Evolutionary conservation across 2,888 invertebrate species (phyloP).

Genomic region (Sepioteuthis lessoniana): DNA sequence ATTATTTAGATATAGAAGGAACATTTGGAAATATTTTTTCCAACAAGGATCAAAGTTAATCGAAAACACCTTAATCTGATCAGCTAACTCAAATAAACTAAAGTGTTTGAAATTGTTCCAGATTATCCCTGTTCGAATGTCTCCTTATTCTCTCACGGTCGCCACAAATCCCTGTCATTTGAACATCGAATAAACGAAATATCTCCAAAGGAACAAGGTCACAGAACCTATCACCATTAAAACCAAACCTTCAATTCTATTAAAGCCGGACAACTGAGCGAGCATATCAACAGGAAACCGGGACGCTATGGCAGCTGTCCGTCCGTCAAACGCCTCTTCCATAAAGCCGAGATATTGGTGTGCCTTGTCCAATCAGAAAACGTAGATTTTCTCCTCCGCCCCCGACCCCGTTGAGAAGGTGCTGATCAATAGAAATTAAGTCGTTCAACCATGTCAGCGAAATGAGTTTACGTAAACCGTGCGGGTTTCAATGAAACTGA

Average conservation of each 20-base stretch:
- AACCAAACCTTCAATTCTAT: neutral
- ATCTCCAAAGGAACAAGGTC: neutral
- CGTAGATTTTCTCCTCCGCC: neutral
- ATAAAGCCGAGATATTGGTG: too few relatives aligned
- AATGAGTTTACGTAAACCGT: neutral
- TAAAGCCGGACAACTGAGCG: neutral
- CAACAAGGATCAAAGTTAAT: too few relatives aligned
- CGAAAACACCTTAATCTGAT: too few relatives aligned
- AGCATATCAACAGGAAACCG: neutral
- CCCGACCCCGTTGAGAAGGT: too few relatives aligned
- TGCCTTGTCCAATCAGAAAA: neutral
- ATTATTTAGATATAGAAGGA: too few relatives aligned
- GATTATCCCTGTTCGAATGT: too few relatives aligned
- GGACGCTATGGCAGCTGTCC: neutral
- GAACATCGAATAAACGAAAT: too few relatives aligned
- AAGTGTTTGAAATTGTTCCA: too few relatives aligned
- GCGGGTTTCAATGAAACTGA: neutral
- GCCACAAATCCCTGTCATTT: too few relatives aligned
- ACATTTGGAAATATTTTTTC: too few relatives aligned
- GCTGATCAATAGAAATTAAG: neutral
- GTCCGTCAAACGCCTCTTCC: neutral
- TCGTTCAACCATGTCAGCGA: neutral
- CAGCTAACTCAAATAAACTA: too few relatives aligned
- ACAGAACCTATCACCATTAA: neutral
- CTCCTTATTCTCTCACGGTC: too few relatives aligned